phyloP scores from a whole-genome alignment of 2,113 vertebrate genomes.

The Australoheros scitulus region DNA sequence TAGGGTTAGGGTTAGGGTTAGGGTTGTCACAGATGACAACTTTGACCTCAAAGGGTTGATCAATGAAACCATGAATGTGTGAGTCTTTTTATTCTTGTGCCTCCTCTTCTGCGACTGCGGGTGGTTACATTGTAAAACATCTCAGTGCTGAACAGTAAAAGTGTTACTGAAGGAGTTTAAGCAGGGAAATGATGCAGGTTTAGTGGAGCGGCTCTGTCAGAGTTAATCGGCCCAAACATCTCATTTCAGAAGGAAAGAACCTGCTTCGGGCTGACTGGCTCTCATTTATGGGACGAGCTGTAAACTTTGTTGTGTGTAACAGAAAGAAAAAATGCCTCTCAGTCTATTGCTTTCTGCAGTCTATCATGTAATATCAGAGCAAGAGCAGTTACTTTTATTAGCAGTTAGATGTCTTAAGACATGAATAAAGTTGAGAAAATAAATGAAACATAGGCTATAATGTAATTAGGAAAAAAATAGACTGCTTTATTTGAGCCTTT shows the following conservation, averaged over 20 bases:
- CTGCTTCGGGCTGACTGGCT: conserved; percentile 4
- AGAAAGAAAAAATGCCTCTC: conserved; percentile 10
- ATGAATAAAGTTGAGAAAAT: neutral
- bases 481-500: neutral
- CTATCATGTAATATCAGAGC: neutral
- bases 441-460: neutral
- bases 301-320: conserved; percentile 16
- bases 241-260: conserved; percentile 4
- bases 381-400: neutral
- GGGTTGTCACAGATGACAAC: neutral
- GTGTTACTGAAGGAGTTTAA: conserved; percentile 7
- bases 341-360: neutral
- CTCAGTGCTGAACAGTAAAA: neutral
- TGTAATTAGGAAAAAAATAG: neutral
- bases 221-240: conserved; percentile 18
- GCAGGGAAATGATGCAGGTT: neutral
- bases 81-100: neutral
- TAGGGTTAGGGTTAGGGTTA: neutral
- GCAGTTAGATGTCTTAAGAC: neutral
- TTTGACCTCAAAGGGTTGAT: neutral
- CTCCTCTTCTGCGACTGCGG: neutral
- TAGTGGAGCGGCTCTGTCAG: conserved; percentile 13
- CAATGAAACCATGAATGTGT: rapidly evolving
- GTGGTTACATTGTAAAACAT: neutral
- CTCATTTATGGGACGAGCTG: conserved; percentile 7